Base-by-base conservation (phyloP, 2,113 vertebrate genomes). In the Scalopus aquaticus region DNA sequence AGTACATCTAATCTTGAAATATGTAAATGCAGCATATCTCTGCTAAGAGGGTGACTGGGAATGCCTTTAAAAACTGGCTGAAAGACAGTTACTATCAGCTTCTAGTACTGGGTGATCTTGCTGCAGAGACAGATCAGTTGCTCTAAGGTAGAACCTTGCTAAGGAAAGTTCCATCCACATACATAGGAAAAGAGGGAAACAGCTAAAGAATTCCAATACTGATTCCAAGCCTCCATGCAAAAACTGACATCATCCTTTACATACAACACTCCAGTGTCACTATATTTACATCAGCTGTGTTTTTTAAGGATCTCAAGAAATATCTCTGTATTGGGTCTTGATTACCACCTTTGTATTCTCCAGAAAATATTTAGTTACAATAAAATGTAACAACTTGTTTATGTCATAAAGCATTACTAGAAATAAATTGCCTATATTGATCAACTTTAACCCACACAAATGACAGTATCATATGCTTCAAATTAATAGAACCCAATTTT, bases 401-500 rank as follows among this genome's bases (percentile, higher is more conserved):
- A 58, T 88, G 17, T 51, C 74, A 62, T 51, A 87, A 89, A 78
- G 35, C 16, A 64, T 35, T 88, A 58, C 11, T 80, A 78, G 6
- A 89, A 93, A 74, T 64, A 72, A 81, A 83, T 78, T 85, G 35
- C 74, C 58, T 70, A 13, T 79, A 51, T 72, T 87, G 58, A 78
- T 28, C 49, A 91, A n/a, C 24, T 83, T 85, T 51, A 49, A 91
- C 16, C 5, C 7, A 82, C 35, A 83, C 42, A 87, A 67, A 85
- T 51, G 6, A 73, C 44, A 74, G 54, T 89, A 74, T 89, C 37
- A 74, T 72, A 17, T 78, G 35, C 9, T 65, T 95, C 65, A 83
- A 58, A 39, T 86, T 85, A 84, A 84, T 73, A 65, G 81, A 82
- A n/a, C 44, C 3, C 49, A 86, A 13, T 87, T 91, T 95, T 87